Base-by-base conservation (phyloP, 2,888 invertebrate genomes). In the Horisme vitalbata region DNA sequence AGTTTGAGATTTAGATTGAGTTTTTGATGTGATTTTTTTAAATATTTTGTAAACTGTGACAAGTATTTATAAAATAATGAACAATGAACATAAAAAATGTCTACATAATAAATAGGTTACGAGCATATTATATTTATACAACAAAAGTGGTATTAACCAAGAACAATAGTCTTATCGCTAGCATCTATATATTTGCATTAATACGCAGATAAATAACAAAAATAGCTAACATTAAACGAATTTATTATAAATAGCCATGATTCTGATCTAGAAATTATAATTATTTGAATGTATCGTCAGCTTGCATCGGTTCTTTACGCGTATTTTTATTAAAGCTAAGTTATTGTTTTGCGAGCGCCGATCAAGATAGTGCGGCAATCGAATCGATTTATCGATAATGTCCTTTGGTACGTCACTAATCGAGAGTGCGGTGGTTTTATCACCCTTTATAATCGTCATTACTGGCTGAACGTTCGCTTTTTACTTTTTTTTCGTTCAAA, bases 361-460 rank as follows among this genome's bases (percentile, higher is more conserved):
- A 83, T 85, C 84, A 70, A 76, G 86, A 84, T 84, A 83, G 55
- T 53, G 60, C 55, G 38, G 63, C 75, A 77, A 82, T 82, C 79
- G 79, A 76, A 59, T 74, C 72, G 77, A 76, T 83, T 72, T 71
- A 83, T 85, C 86, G 87, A 87, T 86, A 86, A 77, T 63, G 77
- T 75, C 74, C 57, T 47, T 57, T 58, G 76, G 75, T 70, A 83
- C 84, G 83, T 85, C 87, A 83, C 87, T 87, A 86, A 77, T 83
- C 81, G 79, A 75, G 72, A 70, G 67, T 70, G 68, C 61, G 67
- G 67, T 61, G 69, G 68, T 71, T 76, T 84, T 87, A 87, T 87
- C 87, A 75, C 71, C 71, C 76, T 75, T 76, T 79, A 77, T 76
- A 74, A 86, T 86, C 85, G 77, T 80, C 79, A 83, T 80, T 82